Conservation (phyloP, 2,113 vertebrate species). For the Corvus hawaiiensis region DNA sequence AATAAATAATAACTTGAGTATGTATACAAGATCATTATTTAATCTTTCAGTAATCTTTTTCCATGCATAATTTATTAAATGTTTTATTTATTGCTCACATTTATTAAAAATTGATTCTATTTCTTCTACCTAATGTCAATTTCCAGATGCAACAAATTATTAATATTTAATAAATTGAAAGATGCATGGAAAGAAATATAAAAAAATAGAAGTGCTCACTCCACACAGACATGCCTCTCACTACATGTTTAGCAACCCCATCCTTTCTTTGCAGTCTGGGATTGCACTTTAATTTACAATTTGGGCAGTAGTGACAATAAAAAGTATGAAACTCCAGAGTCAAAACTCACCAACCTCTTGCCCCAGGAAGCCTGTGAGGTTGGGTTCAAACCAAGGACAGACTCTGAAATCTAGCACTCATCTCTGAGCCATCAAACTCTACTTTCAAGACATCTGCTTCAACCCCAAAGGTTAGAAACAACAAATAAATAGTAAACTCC, state of each 20-base stretch:
- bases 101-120: conserved; percentile 67
- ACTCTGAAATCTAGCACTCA: background rate
- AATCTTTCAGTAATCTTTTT: conserved; percentile 63
- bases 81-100: conserved; percentile 63
- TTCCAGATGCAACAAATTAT: conserved; percentile 45
- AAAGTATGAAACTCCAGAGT: background rate
- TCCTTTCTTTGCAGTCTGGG: background rate
- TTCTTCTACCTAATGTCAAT: conserved; percentile 49
- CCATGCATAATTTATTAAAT: conserved; percentile 62
- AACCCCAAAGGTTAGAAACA: background rate
- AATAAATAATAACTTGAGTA: conserved; percentile 57
- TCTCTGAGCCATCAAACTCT: background rate
- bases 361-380: background rate
- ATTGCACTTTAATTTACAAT: background rate
- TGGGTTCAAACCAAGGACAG: background rate
- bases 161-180: conserved; percentile 58
- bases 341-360: background rate
- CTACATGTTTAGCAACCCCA: background rate
- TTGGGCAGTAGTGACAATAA: background rate
- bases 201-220: background rate
- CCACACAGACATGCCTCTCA: background rate
- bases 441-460: background rate
- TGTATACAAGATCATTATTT: conserved; percentile 64
- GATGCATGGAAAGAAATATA: background rate
- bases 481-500: background rate